Evolutionary conservation across 37 sponge, comb jelly and placozoan species (phyloP), one percentile per base, ranked within the genome.

Genomic region (Mnemiopsis leidyi): DNA sequence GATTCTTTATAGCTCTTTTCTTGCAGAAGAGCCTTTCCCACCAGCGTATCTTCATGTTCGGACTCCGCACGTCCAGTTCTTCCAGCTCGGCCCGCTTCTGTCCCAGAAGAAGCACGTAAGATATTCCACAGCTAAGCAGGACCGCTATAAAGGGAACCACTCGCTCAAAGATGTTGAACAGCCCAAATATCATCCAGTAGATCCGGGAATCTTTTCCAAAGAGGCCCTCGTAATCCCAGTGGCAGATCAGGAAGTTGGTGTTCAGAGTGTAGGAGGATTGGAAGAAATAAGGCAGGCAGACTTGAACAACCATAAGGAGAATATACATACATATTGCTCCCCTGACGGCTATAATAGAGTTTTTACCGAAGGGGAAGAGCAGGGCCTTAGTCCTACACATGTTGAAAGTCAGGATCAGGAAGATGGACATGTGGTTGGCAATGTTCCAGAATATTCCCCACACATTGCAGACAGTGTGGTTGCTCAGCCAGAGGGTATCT

Each of bases 321-420:
- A 79, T 18, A 36, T 79, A 79, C 9, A 16, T 2, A 20, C 34
- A 23, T 16, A 79, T 79, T 9, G 34, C 36, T 1, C 30, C 36
- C 82, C 34, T 32, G 2, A 79, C 82, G 36, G 34, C 82, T 1
- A 9, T 36, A 7, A 29, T 79, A 21, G 82, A 79, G 37, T 13
- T 79, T 35, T 33, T 79, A 23, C 36, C 34, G 21, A 79, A 79
- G 82, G 82, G 82, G 82, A 79, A 79, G 36, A 79, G 36, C 21
- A 79, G 82, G 32, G 36, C 37, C 29, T 35, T 79, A 9, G 82
- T 79, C 29, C 82, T 34, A 29, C 35, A 32, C 1, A 79, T 36
- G 29, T 33, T 79, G 82, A 79, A 79, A 16, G 29, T 20, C 3
- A 79, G 37, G 82, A 79, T 29, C 9, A 79, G 82, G 82, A 79